Conservation (phyloP, 2,797 vertebrate genomes). For the Apogon talboti region DNA sequence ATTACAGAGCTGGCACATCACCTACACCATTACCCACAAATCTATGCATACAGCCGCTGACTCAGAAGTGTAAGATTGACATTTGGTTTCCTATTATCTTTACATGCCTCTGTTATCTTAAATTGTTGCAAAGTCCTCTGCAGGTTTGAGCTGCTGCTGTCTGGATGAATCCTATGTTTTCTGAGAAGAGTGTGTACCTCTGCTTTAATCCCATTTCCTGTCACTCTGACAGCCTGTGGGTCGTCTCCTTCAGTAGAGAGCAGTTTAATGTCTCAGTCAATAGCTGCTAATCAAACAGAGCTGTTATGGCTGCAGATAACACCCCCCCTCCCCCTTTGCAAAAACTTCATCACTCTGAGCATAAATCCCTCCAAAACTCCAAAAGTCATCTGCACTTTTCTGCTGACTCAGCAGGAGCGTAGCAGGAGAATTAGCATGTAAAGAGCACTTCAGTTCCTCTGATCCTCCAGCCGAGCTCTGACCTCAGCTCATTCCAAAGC, state of each 20-base stretch:
- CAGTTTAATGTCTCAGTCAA: constrained; percentile 63
- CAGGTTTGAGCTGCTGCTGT: too few relatives aligned
- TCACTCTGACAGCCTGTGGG: constrained; percentile 11
- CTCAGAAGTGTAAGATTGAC: too few relatives aligned
- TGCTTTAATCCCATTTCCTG: constrained; percentile 31
- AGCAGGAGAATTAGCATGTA: constrained; percentile 63
- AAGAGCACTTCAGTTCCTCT: constrained; percentile 52
- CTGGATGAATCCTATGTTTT: too few relatives aligned
- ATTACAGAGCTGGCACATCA: too few relatives aligned
- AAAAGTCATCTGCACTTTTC: constrained; percentile 75
- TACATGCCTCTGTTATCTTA: too few relatives aligned
- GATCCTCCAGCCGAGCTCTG: constrained; percentile 36
- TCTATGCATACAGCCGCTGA: too few relatives aligned
- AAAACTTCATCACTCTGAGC: constrained; percentile 70
- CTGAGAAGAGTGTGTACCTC: constrained; percentile 5
- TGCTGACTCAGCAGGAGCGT: constrained; percentile 71
- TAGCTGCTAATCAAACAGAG: constrained; percentile 60
- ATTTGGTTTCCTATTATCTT: too few relatives aligned
- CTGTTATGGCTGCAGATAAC: constrained; percentile 63
- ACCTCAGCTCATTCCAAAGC: constrained; percentile 43
- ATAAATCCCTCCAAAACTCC: constrained; percentile 56
- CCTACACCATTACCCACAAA: too few relatives aligned
- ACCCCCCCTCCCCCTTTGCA: constrained; percentile 56
- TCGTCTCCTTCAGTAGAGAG: constrained; percentile 34
- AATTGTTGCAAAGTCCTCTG: too few relatives aligned